These are phyloP conservation scores for Progne subis DNA, from an alignment of 2,113 vertebrate genomes.

Conservation along the genomic window DNA sequence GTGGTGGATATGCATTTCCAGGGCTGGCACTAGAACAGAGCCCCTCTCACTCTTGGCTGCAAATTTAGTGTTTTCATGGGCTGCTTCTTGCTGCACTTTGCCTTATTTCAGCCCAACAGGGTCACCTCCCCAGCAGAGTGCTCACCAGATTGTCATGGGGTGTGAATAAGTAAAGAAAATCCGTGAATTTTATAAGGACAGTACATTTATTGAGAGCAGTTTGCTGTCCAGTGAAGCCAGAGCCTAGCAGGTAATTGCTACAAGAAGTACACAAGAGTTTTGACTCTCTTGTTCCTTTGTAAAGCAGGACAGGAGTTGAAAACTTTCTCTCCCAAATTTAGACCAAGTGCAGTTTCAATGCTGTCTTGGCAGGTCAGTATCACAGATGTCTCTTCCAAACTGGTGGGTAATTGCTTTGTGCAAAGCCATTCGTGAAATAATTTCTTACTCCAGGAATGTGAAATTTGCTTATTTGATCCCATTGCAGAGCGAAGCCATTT, in stretches of 20 bases:
- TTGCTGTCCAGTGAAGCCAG: not conserved
- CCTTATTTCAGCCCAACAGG: not conserved
- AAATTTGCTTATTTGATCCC: not conserved
- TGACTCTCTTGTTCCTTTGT: not conserved
- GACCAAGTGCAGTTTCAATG: not conserved
- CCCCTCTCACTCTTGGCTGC: not conserved
- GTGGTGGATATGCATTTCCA: not conserved
- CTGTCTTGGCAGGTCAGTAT: not conserved
- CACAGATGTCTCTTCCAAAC: not conserved
- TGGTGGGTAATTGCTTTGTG: not conserved
- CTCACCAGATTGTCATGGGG: not conserved
- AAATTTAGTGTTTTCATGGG: not conserved
- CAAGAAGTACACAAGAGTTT: not conserved
- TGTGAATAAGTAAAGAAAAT: not conserved
- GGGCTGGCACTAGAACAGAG: not conserved
- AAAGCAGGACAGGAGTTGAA: not conserved
- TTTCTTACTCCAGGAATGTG: slow-evolving; percentile 4
- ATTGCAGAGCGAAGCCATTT: not conserved
- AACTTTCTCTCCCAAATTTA: not conserved
- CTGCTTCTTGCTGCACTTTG: not conserved
- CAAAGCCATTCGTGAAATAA: not conserved
- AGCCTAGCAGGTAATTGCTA: not conserved
- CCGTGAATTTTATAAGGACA: not conserved
- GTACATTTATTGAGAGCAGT: not conserved
- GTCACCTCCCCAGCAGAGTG: not conserved